Percentiles rank a stretch among this genome's conserved stretches.
Evolutionary conservation across 2,888 invertebrate species (phyloP).

Genomic region (Macaria notata): DNA sequence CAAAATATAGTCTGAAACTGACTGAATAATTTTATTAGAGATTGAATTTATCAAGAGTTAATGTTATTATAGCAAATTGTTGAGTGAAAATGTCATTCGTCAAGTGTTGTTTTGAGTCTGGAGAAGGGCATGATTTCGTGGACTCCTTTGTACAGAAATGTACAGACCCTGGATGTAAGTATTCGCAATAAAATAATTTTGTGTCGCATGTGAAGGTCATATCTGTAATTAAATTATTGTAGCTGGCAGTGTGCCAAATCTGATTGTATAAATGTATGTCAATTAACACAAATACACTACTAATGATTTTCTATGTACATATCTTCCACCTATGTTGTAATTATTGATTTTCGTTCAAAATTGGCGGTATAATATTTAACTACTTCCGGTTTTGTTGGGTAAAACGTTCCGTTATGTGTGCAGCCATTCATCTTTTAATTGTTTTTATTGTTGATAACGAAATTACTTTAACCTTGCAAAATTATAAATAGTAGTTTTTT

Average conservation of each 20-base stretch:
- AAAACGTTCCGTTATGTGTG: constrained; percentile 11
- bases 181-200: constrained; percentile 25
- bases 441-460: too few relatives aligned
- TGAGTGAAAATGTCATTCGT: constrained; percentile 83
- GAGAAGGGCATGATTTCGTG: constrained; percentile 88
- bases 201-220: constrained; percentile 8
- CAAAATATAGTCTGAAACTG: background rate
- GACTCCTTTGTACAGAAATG: constrained; percentile 90
- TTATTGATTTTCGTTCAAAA: constrained; percentile 47
- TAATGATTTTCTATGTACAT: too few relatives aligned
- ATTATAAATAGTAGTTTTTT: too few relatives aligned
- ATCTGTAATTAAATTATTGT: constrained; percentile 34
- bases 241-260: constrained; percentile 23
- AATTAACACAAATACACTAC: too few relatives aligned
- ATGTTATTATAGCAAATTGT: constrained; percentile 2
- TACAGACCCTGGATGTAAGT: constrained; percentile 92
- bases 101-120: constrained; percentile 90
- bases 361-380: constrained; percentile 44
- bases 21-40: background rate
- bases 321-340: background rate
- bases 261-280: too few relatives aligned
- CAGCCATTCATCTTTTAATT: too few relatives aligned
- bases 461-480: too few relatives aligned
- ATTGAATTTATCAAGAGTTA: background rate
- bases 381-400: constrained; percentile 24